These are phyloP conservation scores for Lasiurus cinereus DNA, from an alignment of 2,113 vertebrate species.

Conservation along the genomic window DNA sequence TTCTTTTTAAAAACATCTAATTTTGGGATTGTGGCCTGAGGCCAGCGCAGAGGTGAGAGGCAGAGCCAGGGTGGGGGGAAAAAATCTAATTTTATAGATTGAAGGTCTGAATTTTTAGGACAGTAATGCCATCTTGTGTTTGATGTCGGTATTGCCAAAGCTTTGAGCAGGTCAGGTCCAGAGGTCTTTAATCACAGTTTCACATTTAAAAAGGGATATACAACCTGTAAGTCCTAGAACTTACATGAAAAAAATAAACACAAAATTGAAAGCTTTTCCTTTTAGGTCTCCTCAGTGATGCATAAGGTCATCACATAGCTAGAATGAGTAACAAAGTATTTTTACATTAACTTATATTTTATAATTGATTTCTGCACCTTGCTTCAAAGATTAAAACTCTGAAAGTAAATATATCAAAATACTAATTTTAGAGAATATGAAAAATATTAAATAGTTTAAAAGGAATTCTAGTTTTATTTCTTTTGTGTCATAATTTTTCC, in stretches of 20 bases:
- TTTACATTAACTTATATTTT: slow-evolving; percentile 25
- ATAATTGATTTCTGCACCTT: neutral
- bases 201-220: neutral
- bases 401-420: slow-evolving; percentile 39
- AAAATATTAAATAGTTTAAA: slow-evolving; percentile 6
- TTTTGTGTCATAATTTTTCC: neutral
- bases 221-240: neutral
- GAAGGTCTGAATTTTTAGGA: slow-evolving; percentile 72
- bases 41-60: too few relatives aligned
- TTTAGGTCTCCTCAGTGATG: neutral
- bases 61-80: too few relatives aligned
- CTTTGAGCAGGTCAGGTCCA: neutral
- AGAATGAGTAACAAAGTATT: neutral
- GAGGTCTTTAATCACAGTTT: neutral
- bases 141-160: slow-evolving; percentile 56
- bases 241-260: neutral
- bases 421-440: neutral
- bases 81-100: neutral
- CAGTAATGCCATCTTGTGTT: slow-evolving; percentile 88
- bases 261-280: neutral
- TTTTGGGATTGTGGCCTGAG: too few relatives aligned
- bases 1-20: slow-evolving; percentile 41
- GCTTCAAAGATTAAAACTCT: slow-evolving; percentile 6
- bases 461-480: neutral
- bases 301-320: neutral